Evolutionary conservation across 2,797 vertebrate species (phyloP), one percentile per base, ranked within the genome.

Genomic region (Tauraco hartlaubi): DNA sequence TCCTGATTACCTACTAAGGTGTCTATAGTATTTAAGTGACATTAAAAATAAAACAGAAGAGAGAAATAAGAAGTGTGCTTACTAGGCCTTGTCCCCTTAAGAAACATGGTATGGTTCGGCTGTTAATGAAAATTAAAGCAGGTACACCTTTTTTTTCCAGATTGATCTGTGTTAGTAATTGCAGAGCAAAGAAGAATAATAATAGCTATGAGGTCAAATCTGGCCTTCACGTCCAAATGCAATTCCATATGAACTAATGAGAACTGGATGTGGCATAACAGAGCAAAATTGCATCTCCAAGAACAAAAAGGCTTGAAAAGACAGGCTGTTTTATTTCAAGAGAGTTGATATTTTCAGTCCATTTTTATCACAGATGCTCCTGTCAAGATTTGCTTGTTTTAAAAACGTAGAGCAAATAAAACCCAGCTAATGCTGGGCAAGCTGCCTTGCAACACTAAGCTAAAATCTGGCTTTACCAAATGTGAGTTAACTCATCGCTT

Each of bases 1-100:
- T 95, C 94, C 89, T 91, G 75, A 96, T 95, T 94, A 92, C 85
- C 46, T 92, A 67, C 49, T 44, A 84, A 73, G 74, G 55, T 75
- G 33, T 55, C 84, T 92, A 51, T 46, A 83, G 71, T 12, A 20
- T 80, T 95, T 84, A 91, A 96, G 55, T 73, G 58, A 90, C 71
- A 85, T 81, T 82, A 77, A 87, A 95, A 92, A 88, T 64, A 85
- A 92, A 81, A 33, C 2, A 69, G 44, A 15, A 79, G 68, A 94
- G 21, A 92, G 43, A 81, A 20, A 74, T 14, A 39, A 88, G 35
- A 54, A 59, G 29, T 16, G 20, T 52, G 48, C 37, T 88, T 76
- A 49, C 44, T 21, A 58, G 61, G 64, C 61, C 62, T 43, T 51
- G 21, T 33, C 33, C 21, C 15, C n/a, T 74, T 76, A 17, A 88